Evolutionary conservation across 2,113 vertebrate species (phyloP).

Genomic region (Connochaetes taurinus): DNA sequence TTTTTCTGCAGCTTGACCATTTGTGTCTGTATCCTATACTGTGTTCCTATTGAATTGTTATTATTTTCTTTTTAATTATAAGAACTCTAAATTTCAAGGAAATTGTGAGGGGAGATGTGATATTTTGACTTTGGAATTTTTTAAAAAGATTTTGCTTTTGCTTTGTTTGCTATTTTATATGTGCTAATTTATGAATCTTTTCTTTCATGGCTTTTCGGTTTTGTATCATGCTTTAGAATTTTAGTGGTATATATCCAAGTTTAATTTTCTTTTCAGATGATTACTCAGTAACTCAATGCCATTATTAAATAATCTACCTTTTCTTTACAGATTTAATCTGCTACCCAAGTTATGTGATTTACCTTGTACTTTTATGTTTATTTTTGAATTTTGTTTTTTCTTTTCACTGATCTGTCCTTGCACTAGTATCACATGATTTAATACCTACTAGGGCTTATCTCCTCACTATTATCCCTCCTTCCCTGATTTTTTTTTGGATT

Average conservation of each 20-base stretch:
- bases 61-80: neutral
- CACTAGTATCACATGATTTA: neutral
- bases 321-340: neutral
- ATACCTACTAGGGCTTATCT: neutral
- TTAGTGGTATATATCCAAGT: neutral
- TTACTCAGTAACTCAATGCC: neutral
- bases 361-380: neutral
- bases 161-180: neutral
- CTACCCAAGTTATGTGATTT: neutral
- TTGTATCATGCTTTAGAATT: neutral
- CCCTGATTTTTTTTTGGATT: neutral
- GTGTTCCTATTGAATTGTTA: neutral
- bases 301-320: neutral
- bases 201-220: neutral
- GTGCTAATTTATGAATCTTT: neutral
- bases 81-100: neutral
- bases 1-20: neutral
- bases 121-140: neutral
- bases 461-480: neutral
- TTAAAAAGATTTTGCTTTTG: neutral
- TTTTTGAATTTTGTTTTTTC: neutral
- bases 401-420: neutral
- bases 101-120: neutral
- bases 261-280: neutral
- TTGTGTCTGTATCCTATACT: neutral